phyloP scores from a whole-genome alignment of 2,888 invertebrate genomes.

The Idaea aversata region DNA sequence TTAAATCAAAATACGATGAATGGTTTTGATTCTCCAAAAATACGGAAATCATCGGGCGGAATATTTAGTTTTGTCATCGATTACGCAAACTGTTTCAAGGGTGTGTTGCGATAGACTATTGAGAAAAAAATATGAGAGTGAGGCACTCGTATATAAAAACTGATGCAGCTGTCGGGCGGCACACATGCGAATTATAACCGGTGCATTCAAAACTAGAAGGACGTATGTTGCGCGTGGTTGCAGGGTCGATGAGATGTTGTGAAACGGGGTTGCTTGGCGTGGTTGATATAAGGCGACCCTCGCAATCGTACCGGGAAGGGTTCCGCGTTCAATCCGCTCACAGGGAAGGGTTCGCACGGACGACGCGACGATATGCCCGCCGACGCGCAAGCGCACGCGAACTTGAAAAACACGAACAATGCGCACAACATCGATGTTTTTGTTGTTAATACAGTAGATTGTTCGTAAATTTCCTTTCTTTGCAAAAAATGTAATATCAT shows the following conservation, averaged over 20 bases:
- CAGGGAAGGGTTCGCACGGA: slow-evolving; percentile 73
- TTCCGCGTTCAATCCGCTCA: slow-evolving; percentile 65
- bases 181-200: slow-evolving; percentile 78
- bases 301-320: slow-evolving; percentile 67
- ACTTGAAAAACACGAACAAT: slow-evolving; percentile 72
- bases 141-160: slow-evolving; percentile 67
- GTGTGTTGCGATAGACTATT: slow-evolving; percentile 70
- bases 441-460: slow-evolving; percentile 78
- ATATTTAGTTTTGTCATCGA: slow-evolving; percentile 81
- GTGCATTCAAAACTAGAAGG: slow-evolving; percentile 39
- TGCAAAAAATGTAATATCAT: slow-evolving; percentile 78
- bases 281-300: slow-evolving; percentile 53
- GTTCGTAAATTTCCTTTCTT: slow-evolving; percentile 77
- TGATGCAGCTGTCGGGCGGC: slow-evolving; percentile 75
- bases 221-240: slow-evolving; percentile 41
- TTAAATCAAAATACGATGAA: slow-evolving; percentile 30
- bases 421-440: slow-evolving; percentile 73
- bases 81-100: slow-evolving; percentile 81
- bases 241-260: slow-evolving; percentile 43
- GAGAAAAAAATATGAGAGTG: slow-evolving; percentile 77
- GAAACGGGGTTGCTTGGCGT: slow-evolving; percentile 26
- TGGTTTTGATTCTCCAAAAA: slow-evolving; percentile 66
- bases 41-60: slow-evolving; percentile 80
- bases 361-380: slow-evolving; percentile 62
- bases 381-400: slow-evolving; percentile 80